Conservation (phyloP, 2,797 vertebrate species). For the Limnodromus scolopaceus region DNA sequence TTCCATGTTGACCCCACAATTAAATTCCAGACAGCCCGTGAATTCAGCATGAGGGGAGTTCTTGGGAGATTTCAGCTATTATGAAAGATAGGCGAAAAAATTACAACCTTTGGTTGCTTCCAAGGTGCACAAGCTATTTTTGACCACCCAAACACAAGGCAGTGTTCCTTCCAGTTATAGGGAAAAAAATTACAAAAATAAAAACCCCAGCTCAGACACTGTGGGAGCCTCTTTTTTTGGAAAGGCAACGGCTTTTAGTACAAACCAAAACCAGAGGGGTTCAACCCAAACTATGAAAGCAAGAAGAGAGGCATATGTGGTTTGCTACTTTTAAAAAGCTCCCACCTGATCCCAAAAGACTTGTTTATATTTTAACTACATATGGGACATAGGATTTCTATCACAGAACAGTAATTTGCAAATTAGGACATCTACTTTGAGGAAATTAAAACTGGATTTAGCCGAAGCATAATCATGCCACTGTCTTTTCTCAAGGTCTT, state of each 20-base stretch:
- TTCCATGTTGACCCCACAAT: constrained; percentile 57
- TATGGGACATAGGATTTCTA: neutral
- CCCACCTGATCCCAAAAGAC: neutral
- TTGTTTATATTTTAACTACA: neutral
- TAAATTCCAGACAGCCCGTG: constrained; percentile 55
- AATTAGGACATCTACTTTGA: constrained; percentile 2
- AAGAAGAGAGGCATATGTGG: neutral
- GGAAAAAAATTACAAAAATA: neutral
- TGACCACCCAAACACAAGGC: constrained; percentile 50
- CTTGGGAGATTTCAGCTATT: constrained; percentile 1
- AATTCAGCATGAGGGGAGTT: neutral
- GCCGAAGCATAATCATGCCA: neutral
- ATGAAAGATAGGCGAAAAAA: neutral
- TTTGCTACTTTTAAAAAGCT: neutral
- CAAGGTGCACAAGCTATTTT: neutral
- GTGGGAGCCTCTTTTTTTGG: constrained; percentile 8
- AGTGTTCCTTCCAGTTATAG: neutral
- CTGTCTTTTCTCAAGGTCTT: neutral
- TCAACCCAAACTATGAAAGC: neutral
- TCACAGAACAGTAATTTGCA: neutral
- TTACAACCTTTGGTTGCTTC: neutral
- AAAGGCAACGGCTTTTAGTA: neutral
- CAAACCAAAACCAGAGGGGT: neutral
- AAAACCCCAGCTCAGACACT: neutral
- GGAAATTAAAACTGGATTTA: constrained; percentile 14